phyloP scores from a whole-genome alignment of 2,113 vertebrate species.

The Ginglymostoma cirratum region DNA sequence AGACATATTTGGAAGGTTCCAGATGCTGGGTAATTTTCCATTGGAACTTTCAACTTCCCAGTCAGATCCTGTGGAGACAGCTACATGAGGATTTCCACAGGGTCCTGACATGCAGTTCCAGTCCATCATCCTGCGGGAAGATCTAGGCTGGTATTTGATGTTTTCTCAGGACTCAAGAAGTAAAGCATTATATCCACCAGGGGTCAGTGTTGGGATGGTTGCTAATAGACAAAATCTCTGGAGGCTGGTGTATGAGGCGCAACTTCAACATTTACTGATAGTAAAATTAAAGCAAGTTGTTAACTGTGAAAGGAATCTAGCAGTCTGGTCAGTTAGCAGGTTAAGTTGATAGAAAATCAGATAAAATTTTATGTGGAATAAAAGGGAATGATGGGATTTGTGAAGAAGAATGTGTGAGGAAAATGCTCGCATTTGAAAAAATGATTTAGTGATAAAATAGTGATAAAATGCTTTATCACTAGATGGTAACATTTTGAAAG shows the following conservation, averaged over 20 bases:
- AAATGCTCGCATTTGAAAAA: too few species aligned
- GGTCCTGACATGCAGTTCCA: too few species aligned
- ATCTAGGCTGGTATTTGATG: neutral
- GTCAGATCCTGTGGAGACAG: too few species aligned
- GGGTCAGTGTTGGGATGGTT: neutral
- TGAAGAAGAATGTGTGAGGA: neutral
- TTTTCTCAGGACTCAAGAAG: neutral
- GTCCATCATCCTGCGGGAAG: too few species aligned
- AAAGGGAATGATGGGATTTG: neutral
- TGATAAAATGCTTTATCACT: neutral
- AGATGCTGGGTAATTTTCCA: too few species aligned
- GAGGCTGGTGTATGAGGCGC: neutral
- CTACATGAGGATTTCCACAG: too few species aligned
- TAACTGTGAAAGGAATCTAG: neutral
- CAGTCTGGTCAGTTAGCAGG: neutral
- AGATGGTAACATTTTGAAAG: neutral
- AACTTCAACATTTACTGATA: neutral
- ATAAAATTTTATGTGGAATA: neutral
- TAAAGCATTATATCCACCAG: neutral
- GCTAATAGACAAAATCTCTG: neutral
- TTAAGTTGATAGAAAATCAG: neutral
- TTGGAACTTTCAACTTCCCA: too few species aligned
- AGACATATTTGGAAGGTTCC: too few species aligned
- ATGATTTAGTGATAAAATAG: too few species aligned
- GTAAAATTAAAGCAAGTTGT: neutral